Evolutionary conservation across 2,797 vertebrate species (phyloP), one percentile per base, ranked within the genome.

Genomic region (Sparidentex hasta): DNA sequence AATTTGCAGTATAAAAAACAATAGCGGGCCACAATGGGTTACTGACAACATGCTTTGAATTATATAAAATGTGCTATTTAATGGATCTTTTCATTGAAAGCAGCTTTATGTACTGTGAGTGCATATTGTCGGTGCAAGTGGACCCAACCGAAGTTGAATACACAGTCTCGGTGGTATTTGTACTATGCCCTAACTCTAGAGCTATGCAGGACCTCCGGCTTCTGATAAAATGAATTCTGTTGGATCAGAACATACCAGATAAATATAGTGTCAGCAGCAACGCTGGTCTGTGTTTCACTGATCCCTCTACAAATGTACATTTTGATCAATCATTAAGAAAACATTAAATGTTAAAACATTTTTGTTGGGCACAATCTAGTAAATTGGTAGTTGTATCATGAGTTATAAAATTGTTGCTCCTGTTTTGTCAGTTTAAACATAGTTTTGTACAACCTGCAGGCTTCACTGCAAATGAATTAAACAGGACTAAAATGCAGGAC

Each of bases 191-290:
- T 51, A 71, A 63, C 29, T 61, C 21, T 65, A 55, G 47, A 81
- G 48, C 64, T 82, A 71, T 74, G 55, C 23, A 38, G 63, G 52
- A 84, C 57, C 27, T 65, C 65, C 76, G 41, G 50, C 47, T 61
- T 73, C 43, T 78, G 48, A 62, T 74, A 48, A 77, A 80, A 71
- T 29, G 41, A 58, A 69, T 82, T 69, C 7, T 64, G 57, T 63
- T 83, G 65, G 64, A 84, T 74, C 67, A 50, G 33, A 84, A 80
- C 59, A 51, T 63, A 47, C 21, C 52, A 81, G 46, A 65, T 23
- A 62, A 70, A 17, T 18, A 25, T 58, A 1, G 33, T 52, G 3
- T 25, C 23, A 43, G 16, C 7, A 48, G 52, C 29, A 66, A 21
- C 20, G 25, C 25, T 54, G 16, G 7, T 81, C 44, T 64, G 21